Percentiles rank a stretch among this genome's conserved stretches.
Conservation (phyloP, 2,113 vertebrate genomes). For the Columba janthina region DNA sequence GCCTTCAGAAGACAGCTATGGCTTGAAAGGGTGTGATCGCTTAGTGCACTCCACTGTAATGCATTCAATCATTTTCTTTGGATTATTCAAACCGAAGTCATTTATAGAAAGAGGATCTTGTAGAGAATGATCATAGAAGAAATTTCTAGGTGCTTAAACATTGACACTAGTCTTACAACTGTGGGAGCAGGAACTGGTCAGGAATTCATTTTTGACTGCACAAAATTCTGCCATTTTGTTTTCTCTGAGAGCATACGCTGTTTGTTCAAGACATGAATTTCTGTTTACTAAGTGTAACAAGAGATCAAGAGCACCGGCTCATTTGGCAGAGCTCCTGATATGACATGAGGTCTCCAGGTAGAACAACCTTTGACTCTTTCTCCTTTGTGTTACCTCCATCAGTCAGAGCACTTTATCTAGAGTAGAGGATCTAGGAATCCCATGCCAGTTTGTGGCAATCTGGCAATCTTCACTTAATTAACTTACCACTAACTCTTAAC, state of each 20-base stretch:
- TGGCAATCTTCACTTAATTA: constrained; percentile 42
- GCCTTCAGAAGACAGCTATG: background rate
- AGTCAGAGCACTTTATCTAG: background rate
- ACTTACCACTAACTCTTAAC: background rate
- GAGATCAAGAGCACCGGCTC: background rate
- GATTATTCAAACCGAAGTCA: background rate
- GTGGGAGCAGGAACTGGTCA: background rate
- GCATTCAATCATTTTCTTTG: background rate
- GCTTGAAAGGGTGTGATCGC: background rate
- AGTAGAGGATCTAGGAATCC: background rate
- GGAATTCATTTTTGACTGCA: background rate
- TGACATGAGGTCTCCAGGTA: background rate
- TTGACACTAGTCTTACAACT: accelerated
- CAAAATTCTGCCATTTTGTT: background rate
- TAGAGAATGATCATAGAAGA: background rate
- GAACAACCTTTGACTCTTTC: background rate
- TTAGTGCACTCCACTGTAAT: background rate
- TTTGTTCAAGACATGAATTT: background rate
- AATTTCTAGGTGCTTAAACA: background rate
- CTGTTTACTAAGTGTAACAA: background rate
- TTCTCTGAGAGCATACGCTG: background rate
- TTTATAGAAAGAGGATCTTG: background rate
- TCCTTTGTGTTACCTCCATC: background rate
- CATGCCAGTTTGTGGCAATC: background rate
- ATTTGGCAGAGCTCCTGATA: background rate